Evolutionary conservation across 2,113 vertebrate genomes (phyloP).

Genomic region (Bos taurus): ARS-UCD2.0 NC_037331.1:9088501-9089000

Average conservation of each 20-base stretch:
- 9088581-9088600: slow-evolving; percentile 40
- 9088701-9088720: background rate
- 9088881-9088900: slow-evolving; percentile 74
- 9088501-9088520: slow-evolving; percentile 71
- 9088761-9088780: slow-evolving; percentile 13
- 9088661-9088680: background rate
- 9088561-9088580: slow-evolving; percentile 50
- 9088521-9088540: slow-evolving; percentile 66
- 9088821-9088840: slow-evolving; percentile 67
- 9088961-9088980: slow-evolving; percentile 72
- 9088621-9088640: slow-evolving; percentile 42
- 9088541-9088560: slow-evolving; percentile 37
- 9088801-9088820: background rate
- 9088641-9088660: slow-evolving; percentile 25
- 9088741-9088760: background rate
- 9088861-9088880: slow-evolving; percentile 47
- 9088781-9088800: slow-evolving; percentile 54
- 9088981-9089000: slow-evolving; percentile 62
- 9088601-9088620: slow-evolving; percentile 47
- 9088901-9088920: slow-evolving; percentile 79
- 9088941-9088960: slow-evolving; percentile 75
- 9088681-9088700: slow-evolving; percentile 3
- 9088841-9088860: slow-evolving; percentile 59
- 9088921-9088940: slow-evolving; percentile 75
- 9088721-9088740: background rate